Evolutionary conservation across 2,888 invertebrate species (phyloP), one percentile per base, ranked within the genome.

Genomic region (Hirtodrosophila duncani): DNA sequence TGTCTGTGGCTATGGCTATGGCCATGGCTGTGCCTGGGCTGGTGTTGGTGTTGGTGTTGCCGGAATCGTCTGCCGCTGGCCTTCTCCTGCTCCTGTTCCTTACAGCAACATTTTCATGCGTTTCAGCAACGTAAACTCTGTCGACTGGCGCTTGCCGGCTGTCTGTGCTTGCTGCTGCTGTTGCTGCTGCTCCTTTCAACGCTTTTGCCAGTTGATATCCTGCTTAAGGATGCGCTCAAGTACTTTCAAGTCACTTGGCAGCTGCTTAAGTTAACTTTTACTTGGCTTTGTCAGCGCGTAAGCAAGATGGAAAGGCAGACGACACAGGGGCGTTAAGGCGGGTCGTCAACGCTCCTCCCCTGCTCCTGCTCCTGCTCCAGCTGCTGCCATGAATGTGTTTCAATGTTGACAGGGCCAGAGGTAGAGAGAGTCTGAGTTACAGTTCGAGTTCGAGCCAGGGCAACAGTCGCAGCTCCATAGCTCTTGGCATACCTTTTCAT

Each of bases 141-240:
- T 16, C 24, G 36, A 42, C 23, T 29, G 23, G 16, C 10, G 33
- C 5, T 16, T 8, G 10, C 9, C 17, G 9, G 13, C 18, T 44
- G 20, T 20, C 23, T 5, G 14, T 27, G 20, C 11, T 11, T 39
- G 31, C 21, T 10, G 14, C 10, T 14, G 11, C 16, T 33, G 33
- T 33, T 23, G 49, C 41, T 58, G 55, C 44, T 64, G 67, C 65
- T 62, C 62, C 65, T 71, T 71, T 67, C 68, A 60, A 59, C 63
- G 67, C 78, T 77, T 74, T 77, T 75, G 75, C 75, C 81, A 75
- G 81, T 75, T 81, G 79, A 81, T 77, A 77, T 81, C 79, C 81
- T 77, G 79, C 81, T 78, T 77, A 77, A 77, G 75, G 81, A 78
- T 79, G 79, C 81, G 75, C 77, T 77, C 81, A 74, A 81, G 81